Percentiles rank a stretch among this genome's conserved stretches.
Conservation (phyloP, 2,113 vertebrate genomes). For the Bufo gargarizans region DNA sequence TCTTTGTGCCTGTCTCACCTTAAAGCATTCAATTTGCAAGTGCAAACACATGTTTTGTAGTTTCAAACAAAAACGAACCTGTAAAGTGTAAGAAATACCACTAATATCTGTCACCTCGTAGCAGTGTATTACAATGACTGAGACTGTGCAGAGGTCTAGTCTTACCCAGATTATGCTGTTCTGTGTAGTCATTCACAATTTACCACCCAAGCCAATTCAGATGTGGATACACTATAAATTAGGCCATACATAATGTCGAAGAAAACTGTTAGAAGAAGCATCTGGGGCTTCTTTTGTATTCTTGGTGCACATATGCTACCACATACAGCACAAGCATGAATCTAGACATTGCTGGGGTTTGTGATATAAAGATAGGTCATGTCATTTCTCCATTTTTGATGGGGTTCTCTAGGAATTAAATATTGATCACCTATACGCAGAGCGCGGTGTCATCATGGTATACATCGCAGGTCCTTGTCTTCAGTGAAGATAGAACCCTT, state of each 20-base stretch:
- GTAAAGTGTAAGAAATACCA: constrained; percentile 33
- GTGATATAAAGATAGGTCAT: neutral
- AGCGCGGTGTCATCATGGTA: too few relatives aligned
- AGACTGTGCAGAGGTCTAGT: neutral
- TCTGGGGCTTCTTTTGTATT: neutral
- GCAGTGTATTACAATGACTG: constrained; percentile 10
- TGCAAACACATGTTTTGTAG: constrained; percentile 32
- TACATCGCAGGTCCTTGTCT: too few relatives aligned
- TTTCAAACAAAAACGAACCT: constrained; percentile 23
- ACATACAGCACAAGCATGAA: neutral
- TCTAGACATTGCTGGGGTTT: neutral
- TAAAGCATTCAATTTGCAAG: constrained; percentile 23
- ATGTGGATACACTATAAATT: neutral
- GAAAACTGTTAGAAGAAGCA: neutral
- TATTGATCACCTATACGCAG: too few relatives aligned
- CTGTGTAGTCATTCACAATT: neutral
- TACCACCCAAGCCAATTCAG: neutral
- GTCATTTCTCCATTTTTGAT: neutral
- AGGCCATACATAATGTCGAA: neutral
- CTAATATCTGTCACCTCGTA: constrained; percentile 21
- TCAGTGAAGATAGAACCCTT: too few relatives aligned
- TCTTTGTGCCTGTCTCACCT: neutral
- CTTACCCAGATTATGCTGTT: neutral
- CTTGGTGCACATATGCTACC: neutral
- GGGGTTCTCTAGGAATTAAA: too few relatives aligned